Percentiles rank a stretch among this genome's conserved stretches.
phyloP scores from a whole-genome alignment of 2,888 invertebrate genomes.

The Notocelia uddmanniana region DNA sequence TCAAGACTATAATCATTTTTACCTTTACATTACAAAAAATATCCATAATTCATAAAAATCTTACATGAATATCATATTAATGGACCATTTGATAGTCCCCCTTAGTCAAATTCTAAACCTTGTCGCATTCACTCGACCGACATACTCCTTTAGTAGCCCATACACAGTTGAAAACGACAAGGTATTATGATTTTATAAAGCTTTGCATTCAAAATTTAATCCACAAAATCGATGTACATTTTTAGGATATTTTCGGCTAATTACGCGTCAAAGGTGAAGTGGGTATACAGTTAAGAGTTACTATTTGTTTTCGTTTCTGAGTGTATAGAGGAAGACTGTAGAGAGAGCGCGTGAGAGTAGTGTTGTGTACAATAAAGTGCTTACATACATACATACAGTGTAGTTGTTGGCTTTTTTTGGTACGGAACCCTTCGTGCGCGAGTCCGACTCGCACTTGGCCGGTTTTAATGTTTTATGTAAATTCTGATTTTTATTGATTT shows the following conservation, averaged over 20 bases:
- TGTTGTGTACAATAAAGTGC: too few species aligned
- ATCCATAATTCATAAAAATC: slow-evolving; percentile 1
- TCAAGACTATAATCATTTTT: neutral
- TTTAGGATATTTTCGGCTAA: slow-evolving; percentile 50
- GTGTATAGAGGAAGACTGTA: too few species aligned
- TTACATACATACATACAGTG: too few species aligned
- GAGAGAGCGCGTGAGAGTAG: too few species aligned
- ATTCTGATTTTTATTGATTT: too few species aligned
- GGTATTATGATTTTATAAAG: slow-evolving; percentile 12
- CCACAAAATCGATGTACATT: slow-evolving; percentile 40
- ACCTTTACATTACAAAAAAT: neutral
- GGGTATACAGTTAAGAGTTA: slow-evolving; percentile 66
- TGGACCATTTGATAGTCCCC: slow-evolving; percentile 14
- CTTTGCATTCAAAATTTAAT: slow-evolving; percentile 20
- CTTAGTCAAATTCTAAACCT: slow-evolving; percentile 13
- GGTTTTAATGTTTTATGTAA: too few species aligned
- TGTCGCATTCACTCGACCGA: slow-evolving; percentile 8
- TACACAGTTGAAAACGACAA: slow-evolving; percentile 3
- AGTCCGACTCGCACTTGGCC: too few species aligned
- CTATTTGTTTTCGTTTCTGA: slow-evolving; percentile 52
- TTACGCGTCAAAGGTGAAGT: slow-evolving; percentile 66
- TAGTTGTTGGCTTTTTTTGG: too few species aligned
- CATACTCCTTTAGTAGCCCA: neutral
- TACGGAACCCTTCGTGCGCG: too few species aligned
- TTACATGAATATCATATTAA: slow-evolving; percentile 17